Conservation (phyloP, 2,113 vertebrate species). For the Eupsittula cactorum region DNA sequence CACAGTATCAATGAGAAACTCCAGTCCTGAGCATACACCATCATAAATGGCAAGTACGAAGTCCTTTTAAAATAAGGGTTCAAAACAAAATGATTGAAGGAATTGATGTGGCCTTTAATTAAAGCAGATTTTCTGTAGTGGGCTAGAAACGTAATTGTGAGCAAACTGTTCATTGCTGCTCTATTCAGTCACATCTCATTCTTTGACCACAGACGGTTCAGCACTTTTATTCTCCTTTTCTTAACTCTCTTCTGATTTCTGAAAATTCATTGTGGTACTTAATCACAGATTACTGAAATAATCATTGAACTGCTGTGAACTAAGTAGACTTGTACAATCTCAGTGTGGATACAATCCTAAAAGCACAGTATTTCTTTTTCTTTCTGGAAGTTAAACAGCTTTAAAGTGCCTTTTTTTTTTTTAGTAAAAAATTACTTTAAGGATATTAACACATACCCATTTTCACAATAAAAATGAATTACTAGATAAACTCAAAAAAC, state of each 20-base stretch:
- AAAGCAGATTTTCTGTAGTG: not conserved
- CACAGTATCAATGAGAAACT: conserved; percentile 75
- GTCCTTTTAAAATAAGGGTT: conserved; percentile 66
- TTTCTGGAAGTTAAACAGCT: not conserved
- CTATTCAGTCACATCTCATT: not conserved
- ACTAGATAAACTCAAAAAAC: not conserved
- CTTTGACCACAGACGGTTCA: not conserved
- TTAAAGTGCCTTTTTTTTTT: not conserved
- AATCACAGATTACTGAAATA: not conserved
- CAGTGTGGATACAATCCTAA: not conserved
- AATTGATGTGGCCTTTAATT: not conserved
- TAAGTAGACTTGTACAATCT: not conserved
- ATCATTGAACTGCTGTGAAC: not conserved
- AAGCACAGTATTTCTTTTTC: not conserved
- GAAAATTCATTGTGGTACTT: not conserved
- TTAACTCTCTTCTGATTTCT: not conserved
- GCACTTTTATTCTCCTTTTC: not conserved
- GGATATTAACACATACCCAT: not conserved
- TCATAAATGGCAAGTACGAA: conserved; percentile 68
- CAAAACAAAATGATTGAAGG: not conserved
- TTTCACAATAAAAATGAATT: not conserved
- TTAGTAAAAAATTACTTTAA: not conserved
- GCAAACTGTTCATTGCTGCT: not conserved
- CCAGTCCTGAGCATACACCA: conserved; percentile 79
- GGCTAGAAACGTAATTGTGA: not conserved